phyloP scores from a whole-genome alignment of 2,113 vertebrate genomes.

The Petrocephalus microphthalmus region DNA sequence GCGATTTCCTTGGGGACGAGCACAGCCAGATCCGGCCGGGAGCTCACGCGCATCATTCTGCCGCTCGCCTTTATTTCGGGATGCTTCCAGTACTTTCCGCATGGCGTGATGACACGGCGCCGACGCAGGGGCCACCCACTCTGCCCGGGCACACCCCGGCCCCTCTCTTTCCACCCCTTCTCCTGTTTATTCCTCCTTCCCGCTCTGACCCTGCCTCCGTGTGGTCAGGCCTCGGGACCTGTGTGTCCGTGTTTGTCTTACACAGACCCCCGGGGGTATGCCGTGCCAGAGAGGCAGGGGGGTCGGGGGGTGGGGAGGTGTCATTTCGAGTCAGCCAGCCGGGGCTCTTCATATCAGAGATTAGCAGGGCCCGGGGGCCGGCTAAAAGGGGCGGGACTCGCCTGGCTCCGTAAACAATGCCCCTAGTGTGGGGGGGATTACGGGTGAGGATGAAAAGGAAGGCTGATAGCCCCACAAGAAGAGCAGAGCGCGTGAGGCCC shows the following conservation, averaged over 20 bases:
- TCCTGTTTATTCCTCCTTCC: too few relatives aligned
- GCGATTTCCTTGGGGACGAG: background rate
- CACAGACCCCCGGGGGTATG: background rate
- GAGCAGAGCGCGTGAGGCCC: background rate
- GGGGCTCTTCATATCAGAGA: background rate
- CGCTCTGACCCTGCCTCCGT: background rate
- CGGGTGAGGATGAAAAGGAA: background rate
- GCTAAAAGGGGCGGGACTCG: background rate
- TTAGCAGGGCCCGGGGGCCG: background rate
- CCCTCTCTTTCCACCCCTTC: background rate
- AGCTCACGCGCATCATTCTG: background rate
- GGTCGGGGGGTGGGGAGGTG: background rate
- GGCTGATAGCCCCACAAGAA: background rate
- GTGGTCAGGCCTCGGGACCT: background rate
- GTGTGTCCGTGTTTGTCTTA: background rate
- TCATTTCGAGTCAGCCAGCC: background rate
- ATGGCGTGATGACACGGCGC: background rate
- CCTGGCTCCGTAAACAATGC: background rate
- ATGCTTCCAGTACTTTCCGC: conserved; percentile 7
- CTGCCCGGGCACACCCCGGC: background rate
- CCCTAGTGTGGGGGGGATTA: background rate
- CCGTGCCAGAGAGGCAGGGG: background rate
- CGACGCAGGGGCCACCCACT: background rate
- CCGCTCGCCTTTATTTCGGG: background rate
- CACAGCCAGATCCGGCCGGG: background rate